These are phyloP conservation scores for Cryptophagus acutangulus DNA, from an alignment of 2,888 invertebrate species.

Conservation along the genomic window DNA sequence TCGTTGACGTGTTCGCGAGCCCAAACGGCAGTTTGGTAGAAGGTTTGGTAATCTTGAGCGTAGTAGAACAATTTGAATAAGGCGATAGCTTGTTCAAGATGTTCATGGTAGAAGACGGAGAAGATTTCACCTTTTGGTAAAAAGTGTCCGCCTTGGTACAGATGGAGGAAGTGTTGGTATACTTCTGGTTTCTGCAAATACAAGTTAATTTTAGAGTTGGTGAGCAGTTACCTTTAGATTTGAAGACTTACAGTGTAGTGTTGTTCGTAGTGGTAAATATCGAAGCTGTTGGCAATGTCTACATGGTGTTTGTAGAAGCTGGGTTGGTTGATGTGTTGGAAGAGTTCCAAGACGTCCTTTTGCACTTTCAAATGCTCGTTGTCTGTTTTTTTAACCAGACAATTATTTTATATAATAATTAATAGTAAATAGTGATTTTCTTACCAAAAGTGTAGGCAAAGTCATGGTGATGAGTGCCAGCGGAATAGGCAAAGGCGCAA, in stretches of 20 bases:
- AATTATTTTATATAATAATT: conserved; percentile 47
- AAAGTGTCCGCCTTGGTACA: conserved; percentile 54
- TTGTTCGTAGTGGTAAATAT: conserved; percentile 56
- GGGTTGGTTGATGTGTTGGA: conserved; percentile 61
- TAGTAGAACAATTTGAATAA: conserved; percentile 64
- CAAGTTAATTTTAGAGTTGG: not conserved
- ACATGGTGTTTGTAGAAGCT: conserved; percentile 52
- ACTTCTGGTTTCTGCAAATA: conserved; percentile 54
- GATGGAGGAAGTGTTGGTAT: conserved; percentile 54
- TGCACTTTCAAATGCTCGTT: conserved; percentile 29
- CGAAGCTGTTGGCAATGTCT: conserved; percentile 55
- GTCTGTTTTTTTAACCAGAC: conserved; percentile 22
- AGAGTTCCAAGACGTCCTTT: conserved; percentile 52
- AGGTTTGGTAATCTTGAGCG: conserved; percentile 66
- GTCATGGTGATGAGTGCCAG: not conserved
- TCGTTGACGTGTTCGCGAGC: conserved; percentile 65
- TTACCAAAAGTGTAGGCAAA: conserved; percentile 7
- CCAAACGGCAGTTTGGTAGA: conserved; percentile 65
- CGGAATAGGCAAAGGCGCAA: conserved; percentile 15
- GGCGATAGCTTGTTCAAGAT: conserved; percentile 59
- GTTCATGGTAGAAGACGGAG: conserved; percentile 57
- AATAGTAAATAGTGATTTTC: too few species aligned
- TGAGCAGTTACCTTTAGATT: not conserved
- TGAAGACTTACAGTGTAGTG: conserved; percentile 49
- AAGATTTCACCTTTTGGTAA: conserved; percentile 59